These are phyloP conservation scores for Parascotia fuliginaria DNA, from an alignment of 2,888 invertebrate genomes.

Conservation along the genomic window DNA sequence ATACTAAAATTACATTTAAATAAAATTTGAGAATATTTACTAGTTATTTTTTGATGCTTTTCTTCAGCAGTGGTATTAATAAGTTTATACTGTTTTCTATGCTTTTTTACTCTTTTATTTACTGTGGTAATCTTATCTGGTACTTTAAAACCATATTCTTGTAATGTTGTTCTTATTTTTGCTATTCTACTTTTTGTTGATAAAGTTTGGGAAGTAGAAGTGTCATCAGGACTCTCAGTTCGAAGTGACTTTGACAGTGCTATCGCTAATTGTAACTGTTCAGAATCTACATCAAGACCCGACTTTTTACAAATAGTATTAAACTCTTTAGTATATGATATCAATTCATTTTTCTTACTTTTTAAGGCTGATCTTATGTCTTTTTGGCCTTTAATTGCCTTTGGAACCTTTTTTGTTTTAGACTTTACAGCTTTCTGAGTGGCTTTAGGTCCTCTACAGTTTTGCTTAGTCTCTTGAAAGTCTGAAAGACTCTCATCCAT, in stretches of 20 bases:
- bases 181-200: slow-evolving; percentile 60
- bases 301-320: slow-evolving; percentile 72
- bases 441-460: slow-evolving; percentile 56
- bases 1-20: slow-evolving; percentile 47
- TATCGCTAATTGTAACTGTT: slow-evolving; percentile 88
- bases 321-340: slow-evolving; percentile 72
- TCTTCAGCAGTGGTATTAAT: slow-evolving; percentile 57
- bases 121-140: slow-evolving; percentile 56
- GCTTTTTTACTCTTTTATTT: slow-evolving; percentile 50
- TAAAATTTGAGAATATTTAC: slow-evolving; percentile 69
- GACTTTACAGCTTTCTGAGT: slow-evolving; percentile 38
- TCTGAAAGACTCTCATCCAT: slow-evolving; percentile 78
- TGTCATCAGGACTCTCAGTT: slow-evolving; percentile 15
- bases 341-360: slow-evolving; percentile 66
- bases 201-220: slow-evolving; percentile 36
- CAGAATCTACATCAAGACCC: slow-evolving; percentile 85
- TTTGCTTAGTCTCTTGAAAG: slow-evolving; percentile 68
- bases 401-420: slow-evolving; percentile 53
- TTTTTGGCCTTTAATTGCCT: slow-evolving; percentile 65
- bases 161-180: slow-evolving; percentile 82
- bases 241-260: slow-evolving; percentile 87
- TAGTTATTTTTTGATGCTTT: slow-evolving; percentile 63
- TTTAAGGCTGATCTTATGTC: slow-evolving; percentile 72
- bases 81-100: slow-evolving; percentile 63
- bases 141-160: slow-evolving; percentile 87